Evolutionary conservation across 2,113 vertebrate species (phyloP).

Genomic region (Alectura lathami): DNA sequence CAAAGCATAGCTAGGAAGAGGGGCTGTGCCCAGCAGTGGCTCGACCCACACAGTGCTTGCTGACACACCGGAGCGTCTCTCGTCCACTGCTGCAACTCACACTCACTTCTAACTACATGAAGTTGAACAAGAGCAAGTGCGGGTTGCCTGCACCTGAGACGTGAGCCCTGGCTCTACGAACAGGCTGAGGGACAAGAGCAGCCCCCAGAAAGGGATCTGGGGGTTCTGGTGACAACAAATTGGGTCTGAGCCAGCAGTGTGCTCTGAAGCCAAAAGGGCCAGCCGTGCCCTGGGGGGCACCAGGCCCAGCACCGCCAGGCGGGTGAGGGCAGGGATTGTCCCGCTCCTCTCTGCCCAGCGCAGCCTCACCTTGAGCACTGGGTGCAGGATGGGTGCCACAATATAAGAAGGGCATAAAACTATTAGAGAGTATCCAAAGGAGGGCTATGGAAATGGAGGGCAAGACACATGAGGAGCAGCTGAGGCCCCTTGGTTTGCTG

Average conservation of each 20-base stretch:
- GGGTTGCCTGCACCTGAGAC: too few species aligned
- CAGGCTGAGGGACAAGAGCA: not conserved
- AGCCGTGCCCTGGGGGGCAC: not conserved
- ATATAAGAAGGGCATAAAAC: not conserved
- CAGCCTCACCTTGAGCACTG: not conserved
- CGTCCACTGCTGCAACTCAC: not conserved
- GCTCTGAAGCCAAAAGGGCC: not conserved
- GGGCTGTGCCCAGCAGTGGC: not conserved
- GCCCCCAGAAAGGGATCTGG: not conserved
- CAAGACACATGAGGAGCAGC: not conserved
- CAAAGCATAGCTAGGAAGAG: not conserved
- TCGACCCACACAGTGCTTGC: accelerated
- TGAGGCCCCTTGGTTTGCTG: not conserved
- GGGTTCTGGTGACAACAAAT: not conserved
- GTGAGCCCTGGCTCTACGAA: not conserved
- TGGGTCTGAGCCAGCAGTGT: not conserved
- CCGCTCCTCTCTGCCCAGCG: too few species aligned
- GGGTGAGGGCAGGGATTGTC: too few species aligned
- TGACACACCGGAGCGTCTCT: not conserved
- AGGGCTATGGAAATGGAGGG: not conserved
- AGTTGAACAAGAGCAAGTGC: not conserved
- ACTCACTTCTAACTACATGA: not conserved
- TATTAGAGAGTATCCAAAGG: not conserved
- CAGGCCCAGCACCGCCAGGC: too few species aligned
- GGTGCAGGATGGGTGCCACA: not conserved